Percentiles rank a stretch among this genome's conserved stretches.
phyloP scores from a whole-genome alignment of 1,140 invertebrate species.

The Eriosoma lanigerum region DNA sequence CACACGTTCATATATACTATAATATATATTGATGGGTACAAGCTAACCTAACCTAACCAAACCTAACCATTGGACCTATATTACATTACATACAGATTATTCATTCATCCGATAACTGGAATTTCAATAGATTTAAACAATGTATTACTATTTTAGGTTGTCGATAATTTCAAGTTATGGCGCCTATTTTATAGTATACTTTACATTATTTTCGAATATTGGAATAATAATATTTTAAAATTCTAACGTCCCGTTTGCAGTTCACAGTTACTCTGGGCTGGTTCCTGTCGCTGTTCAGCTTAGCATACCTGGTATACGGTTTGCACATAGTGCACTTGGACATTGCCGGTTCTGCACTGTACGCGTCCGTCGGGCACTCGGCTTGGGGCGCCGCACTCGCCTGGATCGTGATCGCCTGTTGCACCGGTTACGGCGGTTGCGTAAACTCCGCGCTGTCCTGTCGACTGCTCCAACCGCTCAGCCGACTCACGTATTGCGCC shows the following conservation, averaged over 20 bases:
- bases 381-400: constrained; percentile 75
- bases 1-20: too few relatives aligned
- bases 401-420: constrained; percentile 81
- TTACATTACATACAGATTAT: too few relatives aligned
- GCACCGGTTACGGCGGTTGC: constrained; percentile 70
- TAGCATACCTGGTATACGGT: constrained; percentile 69
- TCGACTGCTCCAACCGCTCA: constrained; percentile 77
- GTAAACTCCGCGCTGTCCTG: constrained; percentile 77
- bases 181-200: too few relatives aligned
- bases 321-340: constrained; percentile 71
- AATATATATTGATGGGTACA: too few relatives aligned
- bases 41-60: too few relatives aligned
- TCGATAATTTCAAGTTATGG: too few relatives aligned
- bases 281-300: constrained; percentile 53
- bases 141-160: too few relatives aligned
- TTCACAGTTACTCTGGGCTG: constrained; percentile 56
- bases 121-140: too few relatives aligned
- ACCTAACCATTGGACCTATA: too few relatives aligned
- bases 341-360: constrained; percentile 62
- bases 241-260: background rate
- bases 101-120: too few relatives aligned
- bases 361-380: constrained; percentile 65
- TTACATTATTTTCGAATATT: too few relatives aligned
- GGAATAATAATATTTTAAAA: too few relatives aligned
- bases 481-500: constrained; percentile 84